Percentiles rank a stretch among this genome's conserved stretches.
These are phyloP conservation scores for Periophthalmodon schlosseri DNA, from an alignment of 2,113 vertebrate species.

Conservation along the genomic window DNA sequence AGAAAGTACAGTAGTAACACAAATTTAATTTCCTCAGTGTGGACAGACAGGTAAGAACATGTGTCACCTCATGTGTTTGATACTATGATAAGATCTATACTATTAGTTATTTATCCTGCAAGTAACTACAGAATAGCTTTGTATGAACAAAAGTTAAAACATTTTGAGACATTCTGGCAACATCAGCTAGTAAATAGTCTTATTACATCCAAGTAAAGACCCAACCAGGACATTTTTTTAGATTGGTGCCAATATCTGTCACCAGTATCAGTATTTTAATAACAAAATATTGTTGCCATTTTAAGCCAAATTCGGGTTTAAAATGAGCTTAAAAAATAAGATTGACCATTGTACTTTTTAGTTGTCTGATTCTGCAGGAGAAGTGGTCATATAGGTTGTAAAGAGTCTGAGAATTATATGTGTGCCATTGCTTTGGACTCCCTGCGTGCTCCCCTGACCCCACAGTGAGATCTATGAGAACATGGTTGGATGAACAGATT, in stretches of 20 bases:
- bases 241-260: too few relatives aligned
- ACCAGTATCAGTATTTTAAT: too few relatives aligned
- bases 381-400: background rate
- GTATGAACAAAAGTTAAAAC: too few relatives aligned
- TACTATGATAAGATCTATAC: background rate
- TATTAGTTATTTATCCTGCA: background rate
- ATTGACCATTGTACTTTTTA: background rate
- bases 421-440: background rate
- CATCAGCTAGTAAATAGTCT: too few relatives aligned
- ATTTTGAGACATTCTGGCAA: too few relatives aligned
- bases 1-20: conserved; percentile 21
- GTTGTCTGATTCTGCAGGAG: background rate
- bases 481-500: conserved; percentile 1
- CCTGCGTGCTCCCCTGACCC: background rate
- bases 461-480: background rate
- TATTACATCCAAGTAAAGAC: too few relatives aligned
- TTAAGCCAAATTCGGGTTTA: too few relatives aligned
- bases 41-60: background rate
- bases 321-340: too few relatives aligned
- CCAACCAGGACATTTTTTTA: too few relatives aligned
- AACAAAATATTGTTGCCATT: too few relatives aligned
- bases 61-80: conserved; percentile 9
- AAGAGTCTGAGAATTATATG: background rate
- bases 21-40: conserved; percentile 15
- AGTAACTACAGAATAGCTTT: too few relatives aligned